Percentiles rank a stretch among this genome's conserved stretches.
Conservation (phyloP, 2,797 vertebrate genomes). For the Gymnoscopelus microlampas region DNA sequence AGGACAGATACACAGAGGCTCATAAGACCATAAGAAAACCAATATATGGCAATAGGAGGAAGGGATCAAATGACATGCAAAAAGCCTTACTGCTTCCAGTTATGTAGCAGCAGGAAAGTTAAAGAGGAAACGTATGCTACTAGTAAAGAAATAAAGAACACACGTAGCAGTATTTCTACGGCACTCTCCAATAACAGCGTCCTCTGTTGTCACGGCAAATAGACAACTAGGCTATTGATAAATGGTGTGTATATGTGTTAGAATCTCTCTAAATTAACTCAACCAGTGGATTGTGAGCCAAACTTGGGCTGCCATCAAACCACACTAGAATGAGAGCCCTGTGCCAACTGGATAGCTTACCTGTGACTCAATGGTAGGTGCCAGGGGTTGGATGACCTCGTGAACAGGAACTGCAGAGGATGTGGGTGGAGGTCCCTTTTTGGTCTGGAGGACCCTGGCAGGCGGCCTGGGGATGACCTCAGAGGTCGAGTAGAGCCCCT, state of each 20-base stretch:
- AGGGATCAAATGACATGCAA: constrained; percentile 3
- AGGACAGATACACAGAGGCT: constrained; percentile 1
- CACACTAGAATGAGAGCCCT: not conserved
- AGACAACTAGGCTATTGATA: not conserved
- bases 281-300: too few species aligned
- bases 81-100: not conserved
- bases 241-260: not conserved
- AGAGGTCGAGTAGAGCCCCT: constrained; percentile 90
- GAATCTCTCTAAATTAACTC: not conserved
- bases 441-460: constrained; percentile 87
- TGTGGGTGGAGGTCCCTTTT: constrained; percentile 84
- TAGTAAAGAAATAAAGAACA: constrained; percentile 37
- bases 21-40: constrained; percentile 4
- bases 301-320: too few species aligned
- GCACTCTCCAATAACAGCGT: constrained; percentile 31
- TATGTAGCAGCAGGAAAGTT: constrained; percentile 1
- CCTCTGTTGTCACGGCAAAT: constrained; percentile 17
- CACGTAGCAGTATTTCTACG: constrained; percentile 5
- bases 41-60: constrained; percentile 21
- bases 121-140: not conserved
- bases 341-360: constrained; percentile 66
- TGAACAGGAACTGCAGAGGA: constrained; percentile 83
- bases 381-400: constrained; percentile 88
- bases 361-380: constrained; percentile 88
- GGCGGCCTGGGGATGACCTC: constrained; percentile 95